Base-by-base conservation (phyloP, 2,888 invertebrate species). In the Pollenia angustigena region DNA sequence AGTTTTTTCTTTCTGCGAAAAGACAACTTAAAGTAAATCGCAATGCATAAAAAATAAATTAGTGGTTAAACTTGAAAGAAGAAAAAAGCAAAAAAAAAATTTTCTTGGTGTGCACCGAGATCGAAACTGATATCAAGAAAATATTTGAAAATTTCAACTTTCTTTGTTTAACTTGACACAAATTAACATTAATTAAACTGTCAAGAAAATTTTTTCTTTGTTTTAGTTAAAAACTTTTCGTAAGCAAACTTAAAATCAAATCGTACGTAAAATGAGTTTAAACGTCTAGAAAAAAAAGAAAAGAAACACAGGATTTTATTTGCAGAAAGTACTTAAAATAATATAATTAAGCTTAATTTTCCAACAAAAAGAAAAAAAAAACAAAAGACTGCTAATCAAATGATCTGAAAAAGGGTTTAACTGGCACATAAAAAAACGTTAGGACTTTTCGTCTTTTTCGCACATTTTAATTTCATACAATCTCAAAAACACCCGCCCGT, bases 341-440 rank as follows among this genome's bases (percentile, higher is more conserved):
- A 79, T 50, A 50, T 52, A 42, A 60, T 69, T 68, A 46, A 66
- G 4, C 68, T 50, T 10, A 64, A 54, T 58, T 74, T 66, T 32
- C 46, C n/a, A 44, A 32, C 32, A 60, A 75, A 14, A 75, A 16
- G 4, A 18, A 18, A 18, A 32, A 32, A 32, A 32, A 32, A 32
- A 32, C 32, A 32, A 32, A 32, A 32, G 40, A 7, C 52, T 48
- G 16, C 60, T 44, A 75, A 62, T 64, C 52, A 52, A 18, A 40
- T 62, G n/a, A 16, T 54, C 48, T 71, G 14, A 62, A 68, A 50
- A 62, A 48, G 16, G 62, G 46, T 18, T 6, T n/a, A 40, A 40
- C 40, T 40, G 58, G 40, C 23, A 54, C 56, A 23, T 23, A 23
- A 23, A 14, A 8, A 40, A n/a, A 44, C 14, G 11, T n/a, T 18